These are phyloP conservation scores for Zosterops japonicus DNA, from an alignment of 2,113 vertebrate species.

Conservation along the genomic window DNA sequence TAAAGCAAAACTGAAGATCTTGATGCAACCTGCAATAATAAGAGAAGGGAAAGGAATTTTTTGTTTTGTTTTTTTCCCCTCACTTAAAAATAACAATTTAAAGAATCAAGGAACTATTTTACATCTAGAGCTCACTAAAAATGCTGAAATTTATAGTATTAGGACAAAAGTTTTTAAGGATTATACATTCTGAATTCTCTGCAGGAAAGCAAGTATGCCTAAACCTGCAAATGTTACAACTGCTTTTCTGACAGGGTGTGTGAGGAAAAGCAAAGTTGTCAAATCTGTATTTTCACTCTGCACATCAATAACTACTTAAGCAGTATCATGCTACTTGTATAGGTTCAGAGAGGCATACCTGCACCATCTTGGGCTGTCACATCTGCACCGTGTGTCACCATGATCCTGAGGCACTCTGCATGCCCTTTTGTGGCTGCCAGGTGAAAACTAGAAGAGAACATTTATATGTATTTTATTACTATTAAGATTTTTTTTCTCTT, in stretches of 20 bases:
- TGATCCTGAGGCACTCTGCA: constrained; percentile 86
- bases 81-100: neutral
- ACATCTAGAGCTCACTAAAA: neutral
- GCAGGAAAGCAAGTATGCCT: neutral
- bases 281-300: neutral
- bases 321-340: neutral
- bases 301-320: neutral
- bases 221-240: neutral
- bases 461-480: neutral
- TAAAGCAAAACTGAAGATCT: neutral
- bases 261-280: neutral
- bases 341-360: constrained; percentile 73
- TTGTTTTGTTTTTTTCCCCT: no score
- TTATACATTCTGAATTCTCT: neutral
- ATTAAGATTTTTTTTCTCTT: neutral
- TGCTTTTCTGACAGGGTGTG: rapidly evolving
- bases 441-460: constrained; percentile 83
- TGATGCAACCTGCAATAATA: neutral
- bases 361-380: constrained; percentile 83
- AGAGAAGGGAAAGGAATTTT: neutral
- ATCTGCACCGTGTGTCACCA: constrained; percentile 89
- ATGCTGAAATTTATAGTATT: neutral
- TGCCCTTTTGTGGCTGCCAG: constrained; percentile 88
- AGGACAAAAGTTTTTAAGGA: neutral
- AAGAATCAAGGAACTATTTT: neutral